Evolutionary conservation across 2,797 vertebrate species (phyloP).

Genomic region (Trichosurus vulpecula): DNA sequence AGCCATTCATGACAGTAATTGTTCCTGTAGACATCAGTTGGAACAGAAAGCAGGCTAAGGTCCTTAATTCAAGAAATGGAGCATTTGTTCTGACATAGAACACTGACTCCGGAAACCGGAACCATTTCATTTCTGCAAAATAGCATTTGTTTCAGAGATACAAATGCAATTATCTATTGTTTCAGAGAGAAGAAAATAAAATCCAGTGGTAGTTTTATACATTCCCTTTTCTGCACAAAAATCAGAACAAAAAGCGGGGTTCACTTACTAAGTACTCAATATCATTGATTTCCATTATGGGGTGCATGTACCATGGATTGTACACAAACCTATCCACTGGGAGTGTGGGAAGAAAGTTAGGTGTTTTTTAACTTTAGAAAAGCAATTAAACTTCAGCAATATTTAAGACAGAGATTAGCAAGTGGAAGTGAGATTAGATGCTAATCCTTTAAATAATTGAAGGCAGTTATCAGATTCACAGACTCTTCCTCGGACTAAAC

Average conservation of each 20-base stretch:
- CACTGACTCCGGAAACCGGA: fast-evolving
- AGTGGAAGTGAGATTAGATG: too few relatives aligned
- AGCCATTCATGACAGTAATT: not conserved
- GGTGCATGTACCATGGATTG: too few relatives aligned
- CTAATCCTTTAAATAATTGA: not conserved
- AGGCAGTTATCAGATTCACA: not conserved
- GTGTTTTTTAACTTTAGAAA: too few relatives aligned
- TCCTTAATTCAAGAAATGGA: not conserved
- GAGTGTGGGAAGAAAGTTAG: too few relatives aligned
- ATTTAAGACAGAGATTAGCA: too few relatives aligned
- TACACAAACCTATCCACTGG: too few relatives aligned
- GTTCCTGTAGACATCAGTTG: not conserved
- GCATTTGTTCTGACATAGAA: slow-evolving; percentile 2
- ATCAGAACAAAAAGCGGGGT: too few relatives aligned
- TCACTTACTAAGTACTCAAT: too few relatives aligned
- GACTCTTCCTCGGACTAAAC: not conserved
- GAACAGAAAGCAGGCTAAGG: not conserved
- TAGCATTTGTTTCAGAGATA: not conserved
- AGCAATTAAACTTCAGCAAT: too few relatives aligned
- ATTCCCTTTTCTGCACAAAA: too few relatives aligned
- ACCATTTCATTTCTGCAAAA: not conserved
- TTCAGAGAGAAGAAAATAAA: not conserved
- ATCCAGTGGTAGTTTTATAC: not conserved
- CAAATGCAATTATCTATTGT: not conserved
- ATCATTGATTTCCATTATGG: too few relatives aligned